These are phyloP conservation scores for Corythaeola cristata DNA, from an alignment of 2,113 vertebrate genomes.

Conservation along the genomic window DNA sequence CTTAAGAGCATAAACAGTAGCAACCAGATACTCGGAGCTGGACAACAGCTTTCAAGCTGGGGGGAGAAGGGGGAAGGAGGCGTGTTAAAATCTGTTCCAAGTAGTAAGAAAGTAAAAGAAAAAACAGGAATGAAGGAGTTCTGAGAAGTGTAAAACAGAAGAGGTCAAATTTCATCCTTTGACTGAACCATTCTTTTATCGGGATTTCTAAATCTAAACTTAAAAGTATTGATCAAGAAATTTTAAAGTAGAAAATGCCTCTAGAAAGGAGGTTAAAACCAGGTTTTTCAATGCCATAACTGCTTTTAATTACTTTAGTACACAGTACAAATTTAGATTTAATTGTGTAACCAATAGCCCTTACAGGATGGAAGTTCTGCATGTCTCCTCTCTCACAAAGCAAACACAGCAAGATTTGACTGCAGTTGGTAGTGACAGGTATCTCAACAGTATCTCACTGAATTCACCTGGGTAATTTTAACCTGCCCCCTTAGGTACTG, in stretches of 20 bases:
- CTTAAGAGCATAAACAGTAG: background rate
- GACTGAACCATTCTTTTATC: background rate
- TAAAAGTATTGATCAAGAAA: background rate
- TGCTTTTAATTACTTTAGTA: background rate
- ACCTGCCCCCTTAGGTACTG: background rate
- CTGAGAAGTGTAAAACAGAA: background rate
- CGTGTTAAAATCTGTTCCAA: background rate
- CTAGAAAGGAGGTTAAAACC: background rate
- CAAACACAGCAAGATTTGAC: background rate
- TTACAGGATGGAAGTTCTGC: background rate
- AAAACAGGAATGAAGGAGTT: background rate
- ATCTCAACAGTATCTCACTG: background rate
- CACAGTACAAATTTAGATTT: background rate
- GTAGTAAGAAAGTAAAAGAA: background rate
- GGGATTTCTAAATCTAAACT: background rate
- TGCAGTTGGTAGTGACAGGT: background rate
- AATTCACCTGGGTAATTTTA: background rate
- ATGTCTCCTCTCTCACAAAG: background rate
- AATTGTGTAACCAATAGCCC: background rate
- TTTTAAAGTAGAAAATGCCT: background rate
- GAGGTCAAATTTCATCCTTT: background rate
- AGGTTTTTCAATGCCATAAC: background rate
- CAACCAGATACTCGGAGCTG: background rate
- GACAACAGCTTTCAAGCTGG: background rate
- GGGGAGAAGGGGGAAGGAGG: background rate